Evolutionary conservation across 30 jellyfish, hydroid and myxozoan genomes (phyloP), one percentile per base, ranked within the genome.

Genomic region (Mastigias papua): DNA sequence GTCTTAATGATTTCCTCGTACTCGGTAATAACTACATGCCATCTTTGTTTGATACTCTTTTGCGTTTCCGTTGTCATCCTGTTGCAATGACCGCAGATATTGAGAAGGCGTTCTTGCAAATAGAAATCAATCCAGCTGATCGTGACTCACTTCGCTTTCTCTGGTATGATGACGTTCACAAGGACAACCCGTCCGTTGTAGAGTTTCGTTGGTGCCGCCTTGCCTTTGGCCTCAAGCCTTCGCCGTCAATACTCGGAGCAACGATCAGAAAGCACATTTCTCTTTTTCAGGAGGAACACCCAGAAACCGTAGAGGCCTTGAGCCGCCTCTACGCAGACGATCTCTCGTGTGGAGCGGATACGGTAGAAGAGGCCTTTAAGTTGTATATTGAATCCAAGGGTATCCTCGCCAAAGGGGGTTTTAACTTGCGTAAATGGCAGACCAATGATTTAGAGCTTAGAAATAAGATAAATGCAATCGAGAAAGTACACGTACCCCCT

Each of bases 61-160:
- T 82, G 26, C n/a, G 85, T 16, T 82, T 82, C 76, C 48, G 90
- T 21, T 22, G 19, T 6, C 69, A 84, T 60, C 33, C 67, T 28
- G 69, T 70, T 19, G 89, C 81, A 8, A 11, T 72, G 15, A 84
- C 89, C 7, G 78, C 77, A 8, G 93, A 84, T 66, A 62, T 64
- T 11, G 92, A 82, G 31, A 82, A 68, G 80, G 90, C 89, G 49
- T 82, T 82, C 68, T 34, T 66, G 28, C 80, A 73, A 57, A 73
- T 70, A 5, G 90, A 57, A 32, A 57, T 84, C 28, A 73, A 71
- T 29, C 48, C 34, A 20, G 11, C 62, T 46, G 88, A 65, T 62
- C 49, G 92, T 23, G 88, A 80, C 65, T 51, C 27, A 31, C 35
- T 57, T 22, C 26, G 87, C 32, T 80, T 80, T 32, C 34, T 63